These are phyloP conservation scores for Meloidogyne hapla DNA, from an alignment of 1,140 invertebrate species.

Conservation along the genomic window DNA sequence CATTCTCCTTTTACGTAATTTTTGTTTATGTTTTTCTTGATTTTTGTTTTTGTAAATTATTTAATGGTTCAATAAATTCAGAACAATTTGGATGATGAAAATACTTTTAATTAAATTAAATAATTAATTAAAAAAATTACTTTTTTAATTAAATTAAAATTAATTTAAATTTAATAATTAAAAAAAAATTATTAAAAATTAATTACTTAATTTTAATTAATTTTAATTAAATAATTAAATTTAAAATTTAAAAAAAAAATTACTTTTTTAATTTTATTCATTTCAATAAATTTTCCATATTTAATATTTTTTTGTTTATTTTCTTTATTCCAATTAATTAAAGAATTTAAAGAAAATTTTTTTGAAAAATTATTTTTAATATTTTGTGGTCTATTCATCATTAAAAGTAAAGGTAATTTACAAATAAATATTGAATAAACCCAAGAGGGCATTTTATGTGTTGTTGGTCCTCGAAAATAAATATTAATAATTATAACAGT, in stretches of 20 bases:
- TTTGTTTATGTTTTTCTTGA: background rate
- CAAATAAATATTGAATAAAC: slow-evolving; percentile 78
- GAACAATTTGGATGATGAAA: slow-evolving; percentile 30
- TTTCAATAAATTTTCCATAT: background rate
- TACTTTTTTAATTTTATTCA: slow-evolving; percentile 4
- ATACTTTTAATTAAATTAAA: background rate
- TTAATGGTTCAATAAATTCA: slow-evolving; percentile 2
- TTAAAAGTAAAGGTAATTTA: background rate
- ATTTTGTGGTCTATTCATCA: slow-evolving; percentile 6
- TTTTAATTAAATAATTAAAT: background rate
- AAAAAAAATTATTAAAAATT: too few relatives aligned
- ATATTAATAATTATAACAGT: slow-evolving; percentile 99
- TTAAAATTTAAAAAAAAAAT: too few relatives aligned
- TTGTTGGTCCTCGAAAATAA: slow-evolving; percentile 91
- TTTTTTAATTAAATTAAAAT: too few relatives aligned
- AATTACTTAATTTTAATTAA: too few relatives aligned
- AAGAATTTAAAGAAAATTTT: background rate
- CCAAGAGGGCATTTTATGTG: slow-evolving; percentile 87
- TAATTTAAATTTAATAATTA: too few relatives aligned
- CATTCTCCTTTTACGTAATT: slow-evolving; percentile 4
- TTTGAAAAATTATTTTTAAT: background rate
- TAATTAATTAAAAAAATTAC: background rate
- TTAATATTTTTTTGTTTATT: background rate
- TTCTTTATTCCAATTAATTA: too few relatives aligned
- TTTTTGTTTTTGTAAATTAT: slow-evolving; percentile 9